phyloP scores from a whole-genome alignment of 2,888 invertebrate genomes.

The Himalopsyche kuldschensis region DNA sequence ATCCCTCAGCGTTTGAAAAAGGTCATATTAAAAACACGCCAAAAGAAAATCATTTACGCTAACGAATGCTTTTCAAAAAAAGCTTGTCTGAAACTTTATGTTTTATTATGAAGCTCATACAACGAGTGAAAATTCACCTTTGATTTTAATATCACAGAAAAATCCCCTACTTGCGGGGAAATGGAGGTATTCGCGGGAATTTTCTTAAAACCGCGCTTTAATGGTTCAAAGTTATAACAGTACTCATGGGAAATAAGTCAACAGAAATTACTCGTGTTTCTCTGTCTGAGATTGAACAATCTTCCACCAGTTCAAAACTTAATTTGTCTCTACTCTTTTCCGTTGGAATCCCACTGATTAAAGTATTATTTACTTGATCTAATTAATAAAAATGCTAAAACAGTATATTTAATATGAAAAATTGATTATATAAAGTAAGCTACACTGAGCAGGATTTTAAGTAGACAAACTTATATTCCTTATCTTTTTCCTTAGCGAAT shows the following conservation, averaged over 20 bases:
- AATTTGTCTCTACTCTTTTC: background rate
- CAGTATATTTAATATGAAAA: too few relatives aligned
- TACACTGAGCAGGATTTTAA: too few relatives aligned
- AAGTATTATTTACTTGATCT: too few relatives aligned
- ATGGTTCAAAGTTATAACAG: slow-evolving; percentile 22
- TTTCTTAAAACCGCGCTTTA: slow-evolving; percentile 30
- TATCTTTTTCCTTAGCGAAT: too few relatives aligned
- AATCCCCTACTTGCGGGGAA: background rate
- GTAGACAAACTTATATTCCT: too few relatives aligned
- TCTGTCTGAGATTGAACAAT: background rate
- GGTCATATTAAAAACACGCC: background rate
- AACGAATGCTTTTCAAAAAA: background rate
- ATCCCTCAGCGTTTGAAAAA: background rate
- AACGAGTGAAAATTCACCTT: slow-evolving; percentile 6
- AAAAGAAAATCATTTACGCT: background rate
- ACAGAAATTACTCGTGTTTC: slow-evolving; percentile 27
- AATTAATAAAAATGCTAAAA: too few relatives aligned
- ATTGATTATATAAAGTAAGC: too few relatives aligned
- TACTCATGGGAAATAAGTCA: slow-evolving; percentile 30
- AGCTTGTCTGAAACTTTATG: background rate
- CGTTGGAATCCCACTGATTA: too few relatives aligned
- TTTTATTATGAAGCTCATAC: background rate
- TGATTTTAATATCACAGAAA: background rate
- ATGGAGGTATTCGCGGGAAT: slow-evolving; percentile 8
- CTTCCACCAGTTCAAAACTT: background rate